Base-by-base conservation (phyloP, 2,797 vertebrate genomes). In the Poeciliopsis paucimaculata region DNA sequence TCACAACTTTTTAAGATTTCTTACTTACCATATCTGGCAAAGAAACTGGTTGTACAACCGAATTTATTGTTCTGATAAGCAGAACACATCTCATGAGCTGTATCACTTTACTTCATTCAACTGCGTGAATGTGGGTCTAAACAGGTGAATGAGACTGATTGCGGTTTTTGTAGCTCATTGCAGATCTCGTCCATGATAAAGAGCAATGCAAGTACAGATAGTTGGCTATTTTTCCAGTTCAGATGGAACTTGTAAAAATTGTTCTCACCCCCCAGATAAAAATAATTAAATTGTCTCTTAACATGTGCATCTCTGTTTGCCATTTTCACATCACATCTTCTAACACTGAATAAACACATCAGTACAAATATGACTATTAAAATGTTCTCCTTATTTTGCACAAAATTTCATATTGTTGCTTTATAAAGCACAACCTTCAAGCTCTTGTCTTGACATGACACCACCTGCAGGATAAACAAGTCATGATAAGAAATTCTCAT, bases 391-490 rank as follows among this genome's bases (percentile, higher is more conserved):
- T 51, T 76, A 20, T 62, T 74, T 45, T 36, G 31, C 53, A 75
- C 28, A 20, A 39, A 36, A 66, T 77, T 72, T 79, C 46, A 46
- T 84, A 18, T 5, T n/a, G 28, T 39, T 47, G 34, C 66, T 70
- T 28, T 41, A 31, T 18, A 75, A 79, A 76, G 72, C 77, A 34
- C 84, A 76, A 76, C 64, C 70, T 81, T 80, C 47, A 55, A 53
- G 81, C 36, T 36, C 76, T 70, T 84, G 73, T 71, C 76, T 78
- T 77, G 77, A 82, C 68, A 76, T 74, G 73, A 81, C 57, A 84
- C 79, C 47, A 75, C 60, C 70, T 46, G 55, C 74, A 81, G 57
- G 73, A 86, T 79, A 55, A 87, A 87, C 15, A 79, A 84, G 57
- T 66, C 12, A 12, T 75, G 71, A 77, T 76, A 83, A 82, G 62